phyloP scores from a whole-genome alignment of 2,113 vertebrate genomes.

The Phycodurus eques region DNA sequence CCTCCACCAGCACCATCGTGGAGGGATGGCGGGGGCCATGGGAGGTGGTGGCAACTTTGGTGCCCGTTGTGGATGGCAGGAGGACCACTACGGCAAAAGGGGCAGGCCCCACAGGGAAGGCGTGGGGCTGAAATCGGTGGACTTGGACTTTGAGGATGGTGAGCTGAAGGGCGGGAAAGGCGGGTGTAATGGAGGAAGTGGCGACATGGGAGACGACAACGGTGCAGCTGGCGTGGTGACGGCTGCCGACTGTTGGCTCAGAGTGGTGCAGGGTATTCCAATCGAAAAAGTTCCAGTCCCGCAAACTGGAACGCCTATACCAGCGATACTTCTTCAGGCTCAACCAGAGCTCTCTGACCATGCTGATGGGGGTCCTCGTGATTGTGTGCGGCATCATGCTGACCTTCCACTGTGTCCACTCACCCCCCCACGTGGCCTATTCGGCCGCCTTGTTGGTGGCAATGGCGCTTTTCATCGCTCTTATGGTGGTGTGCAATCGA shows the following conservation, averaged over 20 bases:
- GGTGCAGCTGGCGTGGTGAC: constrained; percentile 55
- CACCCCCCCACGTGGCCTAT: constrained; percentile 73
- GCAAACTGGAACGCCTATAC: constrained; percentile 94
- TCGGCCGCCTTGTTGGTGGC: constrained; percentile 79
- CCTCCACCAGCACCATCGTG: constrained; percentile 70
- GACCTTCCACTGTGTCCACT: constrained; percentile 87
- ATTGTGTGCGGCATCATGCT: constrained; percentile 88
- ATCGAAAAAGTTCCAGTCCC: constrained; percentile 93
- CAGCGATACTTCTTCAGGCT: constrained; percentile 97
- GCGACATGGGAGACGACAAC: constrained; percentile 44
- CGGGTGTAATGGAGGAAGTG: constrained; percentile 67
- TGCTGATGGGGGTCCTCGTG: constrained; percentile 93
- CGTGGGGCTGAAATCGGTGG: constrained; percentile 82
- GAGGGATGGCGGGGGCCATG: constrained; percentile 63
- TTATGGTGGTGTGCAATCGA: constrained; percentile 94
- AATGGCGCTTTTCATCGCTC: constrained; percentile 82
- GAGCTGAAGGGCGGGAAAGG: constrained; percentile 72
- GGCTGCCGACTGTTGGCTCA: constrained; percentile 78
- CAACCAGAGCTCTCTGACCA: constrained; percentile 96
- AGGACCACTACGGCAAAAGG: constrained; percentile 87
- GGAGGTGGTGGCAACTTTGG: constrained; percentile 69
- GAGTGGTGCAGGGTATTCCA: constrained; percentile 86
- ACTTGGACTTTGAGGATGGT: constrained; percentile 83
- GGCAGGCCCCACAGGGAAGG: constrained; percentile 68
- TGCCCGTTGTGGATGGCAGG: constrained; percentile 88